Percentiles rank a stretch among this genome's conserved stretches.
phyloP scores from a whole-genome alignment of 2,113 vertebrate genomes.

The Myiozetetes cayanensis region DNA sequence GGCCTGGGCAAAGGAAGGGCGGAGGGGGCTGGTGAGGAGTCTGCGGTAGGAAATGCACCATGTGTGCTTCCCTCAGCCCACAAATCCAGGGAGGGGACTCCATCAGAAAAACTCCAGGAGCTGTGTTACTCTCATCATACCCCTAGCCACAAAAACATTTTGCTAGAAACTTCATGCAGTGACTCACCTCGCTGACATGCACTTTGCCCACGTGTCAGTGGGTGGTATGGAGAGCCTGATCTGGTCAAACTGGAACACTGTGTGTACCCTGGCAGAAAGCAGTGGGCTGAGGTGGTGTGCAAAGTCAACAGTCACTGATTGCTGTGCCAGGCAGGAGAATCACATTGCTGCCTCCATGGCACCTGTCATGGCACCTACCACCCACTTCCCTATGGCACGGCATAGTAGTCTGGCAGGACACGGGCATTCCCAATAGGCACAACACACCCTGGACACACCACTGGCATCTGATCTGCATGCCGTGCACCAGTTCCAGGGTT shows the following conservation, averaged over 20 bases:
- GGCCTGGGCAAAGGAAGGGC: not conserved
- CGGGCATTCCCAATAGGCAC: not conserved
- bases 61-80: not conserved
- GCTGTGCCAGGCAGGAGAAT: not conserved
- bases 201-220: not conserved
- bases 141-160: not conserved
- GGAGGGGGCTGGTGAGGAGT: fast-evolving
- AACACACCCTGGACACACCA: not conserved
- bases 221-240: not conserved
- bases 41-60: fast-evolving
- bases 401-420: not conserved
- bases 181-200: fast-evolving
- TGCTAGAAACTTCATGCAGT: not conserved
- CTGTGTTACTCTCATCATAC: not conserved
- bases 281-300: not conserved
- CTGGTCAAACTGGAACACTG: fast-evolving
- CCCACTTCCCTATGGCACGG: not conserved
- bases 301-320: not conserved
- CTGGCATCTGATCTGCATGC: not conserved
- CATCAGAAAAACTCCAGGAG: not conserved
- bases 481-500: fast-evolving
- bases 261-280: not conserved
- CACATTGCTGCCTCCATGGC: not conserved
- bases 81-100: not conserved
- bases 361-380: fast-evolving